Base-by-base conservation (phyloP, 2,888 invertebrate species). In the Belgica antarctica region DNA sequence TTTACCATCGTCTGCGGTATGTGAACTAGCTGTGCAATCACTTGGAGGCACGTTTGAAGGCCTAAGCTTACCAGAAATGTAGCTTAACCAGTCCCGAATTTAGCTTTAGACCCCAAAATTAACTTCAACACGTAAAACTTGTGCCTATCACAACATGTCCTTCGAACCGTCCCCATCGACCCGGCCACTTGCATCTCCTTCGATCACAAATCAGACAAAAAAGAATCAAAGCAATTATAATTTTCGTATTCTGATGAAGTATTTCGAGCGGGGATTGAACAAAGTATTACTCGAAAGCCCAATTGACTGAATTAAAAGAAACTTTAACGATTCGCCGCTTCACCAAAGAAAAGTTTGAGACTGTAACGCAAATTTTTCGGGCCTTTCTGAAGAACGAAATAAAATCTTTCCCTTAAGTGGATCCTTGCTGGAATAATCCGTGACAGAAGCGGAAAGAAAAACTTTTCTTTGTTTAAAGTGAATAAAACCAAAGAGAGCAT, bases 401-500 rank as follows among this genome's bases (percentile, higher is more conserved):
- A 12, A 52, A 10, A 52, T 4, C 19, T 22, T 52, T 52, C 8
- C n/a, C 22, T 2, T 5, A 52, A 22, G 12, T 2, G 22, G n/a
- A 52, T 22, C 17, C 17, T 41, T n/a, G 34, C 34, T 31, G 31
- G 31, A 10, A 31, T 7, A 41, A 41, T 41, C 15, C 15, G n/a
- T 10, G 52, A 52, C 17, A 52, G 22, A 8, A 4, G 2, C 12
- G 5, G 7, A 15, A 52, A 52, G 52, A 52, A n/a, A 52, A 22
- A 52, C n/a, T n/a, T n/a, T n/a, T n/a, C n/a, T n/a, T n/a, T n/a
- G n/a, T n/a, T n/a, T n/a, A n/a, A n/a, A n/a, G n/a, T n/a, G n/a
- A 52, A 17, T 7, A 52, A 52, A 52, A 52, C 52, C 52, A 52
- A 52, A 52, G 52, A 52, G 52, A 52, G 52, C 52, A 52, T 52